These are phyloP conservation scores for Sarcophaga caerulescens DNA, from an alignment of 2,888 invertebrate genomes.

Conservation along the genomic window DNA sequence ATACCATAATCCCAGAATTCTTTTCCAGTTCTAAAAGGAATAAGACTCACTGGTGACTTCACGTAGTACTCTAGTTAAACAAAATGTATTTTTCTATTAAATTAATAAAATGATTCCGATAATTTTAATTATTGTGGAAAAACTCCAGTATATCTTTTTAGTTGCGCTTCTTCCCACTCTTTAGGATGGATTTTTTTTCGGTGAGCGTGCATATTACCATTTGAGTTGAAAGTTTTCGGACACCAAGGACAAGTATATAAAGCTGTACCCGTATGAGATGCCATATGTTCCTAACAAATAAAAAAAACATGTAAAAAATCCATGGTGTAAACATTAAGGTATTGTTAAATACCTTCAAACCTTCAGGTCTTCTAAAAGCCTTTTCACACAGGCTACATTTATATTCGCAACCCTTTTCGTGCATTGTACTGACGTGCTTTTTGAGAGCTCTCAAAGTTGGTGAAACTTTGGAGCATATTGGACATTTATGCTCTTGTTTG, in stretches of 20 bases:
- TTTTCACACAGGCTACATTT: conserved; percentile 79
- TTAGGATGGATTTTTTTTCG: conserved; percentile 78
- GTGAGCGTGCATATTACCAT: conserved; percentile 80
- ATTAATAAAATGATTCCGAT: too few species aligned
- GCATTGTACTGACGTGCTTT: conserved; percentile 78
- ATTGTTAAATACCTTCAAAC: conserved; percentile 33
- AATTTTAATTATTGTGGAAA: too few species aligned
- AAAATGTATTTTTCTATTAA: too few species aligned
- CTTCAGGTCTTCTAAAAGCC: conserved; percentile 78
- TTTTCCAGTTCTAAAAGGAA: too few species aligned
- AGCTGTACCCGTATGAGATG: conserved; percentile 78
- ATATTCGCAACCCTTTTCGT: conserved; percentile 75
- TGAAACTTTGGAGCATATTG: conserved; percentile 77
- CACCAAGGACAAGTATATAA: conserved; percentile 80
- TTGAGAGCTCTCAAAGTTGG: conserved; percentile 78
- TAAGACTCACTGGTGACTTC: too few species aligned
- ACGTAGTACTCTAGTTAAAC: too few species aligned
- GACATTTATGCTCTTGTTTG: conserved; percentile 75
- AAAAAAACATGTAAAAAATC: background rate
- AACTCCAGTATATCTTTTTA: conserved; percentile 41
- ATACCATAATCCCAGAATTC: too few species aligned
- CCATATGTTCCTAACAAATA: conserved; percentile 77
- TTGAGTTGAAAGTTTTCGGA: conserved; percentile 80
- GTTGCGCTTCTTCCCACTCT: conserved; percentile 71
- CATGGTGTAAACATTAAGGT: background rate